Evolutionary conservation across 2,797 vertebrate species (phyloP).

Genomic region (Melanotaenia boesemani): DNA sequence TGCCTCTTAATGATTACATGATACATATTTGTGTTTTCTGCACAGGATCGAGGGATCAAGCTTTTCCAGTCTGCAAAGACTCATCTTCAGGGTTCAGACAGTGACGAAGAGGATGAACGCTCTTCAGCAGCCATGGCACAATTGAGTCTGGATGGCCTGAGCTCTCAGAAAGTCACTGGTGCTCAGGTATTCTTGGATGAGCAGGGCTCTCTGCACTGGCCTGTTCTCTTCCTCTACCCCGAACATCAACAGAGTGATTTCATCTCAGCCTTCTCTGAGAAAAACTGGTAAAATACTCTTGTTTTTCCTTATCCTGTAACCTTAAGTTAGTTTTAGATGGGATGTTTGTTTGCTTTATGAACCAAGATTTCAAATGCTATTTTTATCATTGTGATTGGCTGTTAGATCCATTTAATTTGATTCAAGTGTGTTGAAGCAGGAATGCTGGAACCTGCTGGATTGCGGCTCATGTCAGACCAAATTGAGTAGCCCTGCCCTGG

Average conservation of each 20-base stretch:
- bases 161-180: conserved; percentile 81
- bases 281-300: conserved; percentile 81
- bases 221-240: conserved; percentile 94
- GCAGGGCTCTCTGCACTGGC: conserved; percentile 90
- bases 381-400: too few relatives aligned
- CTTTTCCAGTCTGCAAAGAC: conserved; percentile 65
- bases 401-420: too few relatives aligned
- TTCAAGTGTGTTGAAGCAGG: too few relatives aligned
- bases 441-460: too few relatives aligned
- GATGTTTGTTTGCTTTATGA: too few relatives aligned
- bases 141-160: conserved; percentile 82
- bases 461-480: too few relatives aligned
- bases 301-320: background rate
- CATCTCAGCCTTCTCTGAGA: conserved; percentile 92
- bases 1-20: background rate
- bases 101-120: conserved; percentile 76
- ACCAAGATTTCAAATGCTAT: too few relatives aligned
- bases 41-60: conserved; percentile 89
- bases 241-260: conserved; percentile 95
- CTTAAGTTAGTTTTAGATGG: too few relatives aligned
- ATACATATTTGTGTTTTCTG: background rate
- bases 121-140: conserved; percentile 70
- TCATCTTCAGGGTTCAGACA: conserved; percentile 63
- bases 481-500: too few relatives aligned
- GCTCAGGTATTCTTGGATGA: conserved; percentile 87